phyloP scores from a whole-genome alignment of 1,140 invertebrate species.

The Diachasma alloeum region DNA sequence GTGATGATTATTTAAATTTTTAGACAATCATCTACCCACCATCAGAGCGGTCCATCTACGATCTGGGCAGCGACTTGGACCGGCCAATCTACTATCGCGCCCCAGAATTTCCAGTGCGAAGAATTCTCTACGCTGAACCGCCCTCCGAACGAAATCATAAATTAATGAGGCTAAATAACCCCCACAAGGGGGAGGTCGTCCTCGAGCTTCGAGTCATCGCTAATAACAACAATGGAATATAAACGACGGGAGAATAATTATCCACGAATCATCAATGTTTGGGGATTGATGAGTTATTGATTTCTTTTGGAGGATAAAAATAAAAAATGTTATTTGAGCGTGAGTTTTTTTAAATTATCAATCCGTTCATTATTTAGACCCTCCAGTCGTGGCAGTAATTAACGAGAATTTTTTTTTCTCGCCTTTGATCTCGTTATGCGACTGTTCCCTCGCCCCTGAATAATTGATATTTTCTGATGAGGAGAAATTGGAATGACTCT shows the following conservation, averaged over 20 bases:
- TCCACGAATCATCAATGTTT: not conserved
- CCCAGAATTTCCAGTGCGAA: slow-evolving; percentile 40
- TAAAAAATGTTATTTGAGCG: not conserved
- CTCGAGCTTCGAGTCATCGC: slow-evolving; percentile 55
- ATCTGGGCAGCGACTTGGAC: slow-evolving; percentile 39
- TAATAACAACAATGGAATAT: slow-evolving; percentile 45
- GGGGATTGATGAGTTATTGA: not conserved
- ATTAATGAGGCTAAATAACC: slow-evolving; percentile 46
- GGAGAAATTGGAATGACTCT: slow-evolving; percentile 30
- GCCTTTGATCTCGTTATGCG: not conserved
- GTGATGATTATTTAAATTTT: not conserved
- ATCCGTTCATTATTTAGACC: not conserved
- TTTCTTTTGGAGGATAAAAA: slow-evolving; percentile 7
- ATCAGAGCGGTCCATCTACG: slow-evolving; percentile 39
- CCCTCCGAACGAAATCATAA: slow-evolving; percentile 46
- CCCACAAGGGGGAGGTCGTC: slow-evolving; percentile 53
- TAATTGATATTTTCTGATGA: not conserved
- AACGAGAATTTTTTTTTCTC: not conserved
- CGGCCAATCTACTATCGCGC: slow-evolving; percentile 46
- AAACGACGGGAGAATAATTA: not conserved
- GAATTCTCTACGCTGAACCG: slow-evolving; percentile 36
- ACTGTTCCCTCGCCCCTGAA: not conserved
- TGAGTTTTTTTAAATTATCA: not conserved
- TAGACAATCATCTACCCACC: slow-evolving; percentile 38
- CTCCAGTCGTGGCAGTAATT: not conserved